Percentiles rank a stretch among this genome's conserved stretches.
phyloP scores from a whole-genome alignment of 1,140 invertebrate species.

The Hyposmocoma kahamanoa region DNA sequence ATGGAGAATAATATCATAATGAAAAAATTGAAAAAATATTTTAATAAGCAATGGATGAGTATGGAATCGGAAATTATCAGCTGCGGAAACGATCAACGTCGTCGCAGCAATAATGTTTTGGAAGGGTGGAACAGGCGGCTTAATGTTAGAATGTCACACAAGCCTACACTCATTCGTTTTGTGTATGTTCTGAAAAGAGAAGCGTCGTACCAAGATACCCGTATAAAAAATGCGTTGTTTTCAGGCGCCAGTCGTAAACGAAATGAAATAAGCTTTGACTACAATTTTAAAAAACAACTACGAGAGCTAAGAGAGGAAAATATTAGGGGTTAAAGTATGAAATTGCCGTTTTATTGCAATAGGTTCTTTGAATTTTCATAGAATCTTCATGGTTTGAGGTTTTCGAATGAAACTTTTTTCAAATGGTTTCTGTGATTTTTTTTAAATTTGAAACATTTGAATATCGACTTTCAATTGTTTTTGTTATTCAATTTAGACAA shows the following conservation, averaged over 20 bases:
- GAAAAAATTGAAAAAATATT: not conserved
- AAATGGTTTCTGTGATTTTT: too few relatives aligned
- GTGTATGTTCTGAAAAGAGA: constrained; percentile 3
- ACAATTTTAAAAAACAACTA: not conserved
- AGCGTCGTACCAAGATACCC: not conserved
- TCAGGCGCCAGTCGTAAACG: not conserved
- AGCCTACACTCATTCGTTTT: not conserved
- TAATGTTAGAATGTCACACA: not conserved
- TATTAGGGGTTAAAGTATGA: too few relatives aligned
- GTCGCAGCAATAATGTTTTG: too few relatives aligned
- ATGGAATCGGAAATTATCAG: too few relatives aligned
- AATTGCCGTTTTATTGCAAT: too few relatives aligned
- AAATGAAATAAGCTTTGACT: not conserved
- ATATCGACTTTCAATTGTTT: too few relatives aligned
- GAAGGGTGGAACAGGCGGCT: not conserved
- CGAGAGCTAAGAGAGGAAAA: not conserved
- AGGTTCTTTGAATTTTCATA: too few relatives aligned
- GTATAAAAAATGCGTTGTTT: not conserved
- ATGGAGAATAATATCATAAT: not conserved
- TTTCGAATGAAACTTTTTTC: too few relatives aligned
- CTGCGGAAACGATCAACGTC: too few relatives aligned
- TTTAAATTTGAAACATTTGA: too few relatives aligned
- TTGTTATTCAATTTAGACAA: too few relatives aligned
- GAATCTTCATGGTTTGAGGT: too few relatives aligned
- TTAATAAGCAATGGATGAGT: not conserved